Conservation (phyloP, 2,888 invertebrate genomes). For the Gymnocheta viridis region DNA sequence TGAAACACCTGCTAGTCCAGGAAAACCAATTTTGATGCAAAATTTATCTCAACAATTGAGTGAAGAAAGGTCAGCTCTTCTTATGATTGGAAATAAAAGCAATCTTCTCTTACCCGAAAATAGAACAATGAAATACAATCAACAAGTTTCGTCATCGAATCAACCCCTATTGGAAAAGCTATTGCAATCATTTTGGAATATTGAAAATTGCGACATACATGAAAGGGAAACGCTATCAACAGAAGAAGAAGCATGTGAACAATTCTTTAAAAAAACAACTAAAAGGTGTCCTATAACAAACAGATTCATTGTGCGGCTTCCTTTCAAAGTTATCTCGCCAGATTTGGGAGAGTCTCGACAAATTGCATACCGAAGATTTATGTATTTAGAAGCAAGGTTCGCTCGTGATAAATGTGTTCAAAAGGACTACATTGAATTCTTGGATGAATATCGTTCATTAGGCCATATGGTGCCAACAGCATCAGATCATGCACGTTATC, state of each 20-base stretch:
- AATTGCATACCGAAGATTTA: constrained; percentile 21
- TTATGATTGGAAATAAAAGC: not conserved
- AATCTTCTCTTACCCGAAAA: not conserved
- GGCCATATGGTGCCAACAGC: constrained; percentile 5
- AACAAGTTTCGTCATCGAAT: not conserved
- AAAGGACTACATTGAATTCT: constrained; percentile 16
- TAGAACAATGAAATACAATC: not conserved
- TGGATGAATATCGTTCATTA: constrained; percentile 14
- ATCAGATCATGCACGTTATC: not conserved
- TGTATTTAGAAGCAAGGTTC: constrained; percentile 1
- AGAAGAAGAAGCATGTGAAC: constrained; percentile 43
- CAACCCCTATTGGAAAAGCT: not conserved
- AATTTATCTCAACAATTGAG: not conserved
- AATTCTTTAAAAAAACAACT: constrained; percentile 26
- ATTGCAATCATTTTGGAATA: constrained; percentile 21
- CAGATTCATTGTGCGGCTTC: constrained; percentile 48
- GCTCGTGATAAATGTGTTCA: not conserved
- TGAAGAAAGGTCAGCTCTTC: not conserved
- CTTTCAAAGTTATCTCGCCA: not conserved
- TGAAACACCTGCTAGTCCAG: not conserved
- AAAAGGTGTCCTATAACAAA: constrained; percentile 28
- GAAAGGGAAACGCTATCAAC: not conserved
- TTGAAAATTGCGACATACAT: not conserved
- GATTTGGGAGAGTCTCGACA: constrained; percentile 14
- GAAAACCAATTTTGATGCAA: not conserved